A percentile compares a stretch with the other conserved stretches of the same genome.
phyloP scores from a whole-genome alignment of 2,888 invertebrate genomes.

The Harmothoe impar region DNA sequence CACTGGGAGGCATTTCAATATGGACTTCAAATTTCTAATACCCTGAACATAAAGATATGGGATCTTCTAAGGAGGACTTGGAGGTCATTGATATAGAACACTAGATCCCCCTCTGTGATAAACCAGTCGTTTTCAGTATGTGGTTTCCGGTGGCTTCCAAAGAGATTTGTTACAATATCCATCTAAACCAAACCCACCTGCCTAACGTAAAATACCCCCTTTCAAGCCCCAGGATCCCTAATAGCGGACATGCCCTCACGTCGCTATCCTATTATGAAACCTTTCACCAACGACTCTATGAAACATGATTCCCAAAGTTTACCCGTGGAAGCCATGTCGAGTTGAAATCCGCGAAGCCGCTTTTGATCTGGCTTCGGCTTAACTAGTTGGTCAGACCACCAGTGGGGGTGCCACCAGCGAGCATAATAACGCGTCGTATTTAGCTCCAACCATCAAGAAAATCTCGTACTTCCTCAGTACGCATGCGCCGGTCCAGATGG shows the following conservation, averaged over 20 bases:
- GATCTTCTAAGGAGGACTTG: too few species aligned
- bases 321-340: too few species aligned
- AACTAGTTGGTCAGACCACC: conserved; percentile 15
- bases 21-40: too few species aligned
- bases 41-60: too few species aligned
- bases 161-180: conserved; percentile 10
- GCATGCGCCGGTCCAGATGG: neutral
- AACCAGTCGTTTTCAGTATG: conserved; percentile 11
- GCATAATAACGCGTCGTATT: conserved; percentile 39
- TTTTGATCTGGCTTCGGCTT: neutral
- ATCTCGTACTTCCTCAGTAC: neutral
- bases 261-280: conserved; percentile 8
- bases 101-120: neutral
- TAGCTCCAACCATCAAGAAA: conserved; percentile 50
- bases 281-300: neutral
- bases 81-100: too few species aligned
- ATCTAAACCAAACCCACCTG: conserved; percentile 9
- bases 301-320: neutral
- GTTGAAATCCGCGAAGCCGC: too few species aligned
- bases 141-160: conserved; percentile 2
- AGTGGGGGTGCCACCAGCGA: neutral
- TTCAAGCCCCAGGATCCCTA: neutral
- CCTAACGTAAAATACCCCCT: neutral
- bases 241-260: conserved; percentile 11
- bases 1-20: too few species aligned